phyloP scores from a whole-genome alignment of 2,797 vertebrate genomes.

The Mus spretus region DNA sequence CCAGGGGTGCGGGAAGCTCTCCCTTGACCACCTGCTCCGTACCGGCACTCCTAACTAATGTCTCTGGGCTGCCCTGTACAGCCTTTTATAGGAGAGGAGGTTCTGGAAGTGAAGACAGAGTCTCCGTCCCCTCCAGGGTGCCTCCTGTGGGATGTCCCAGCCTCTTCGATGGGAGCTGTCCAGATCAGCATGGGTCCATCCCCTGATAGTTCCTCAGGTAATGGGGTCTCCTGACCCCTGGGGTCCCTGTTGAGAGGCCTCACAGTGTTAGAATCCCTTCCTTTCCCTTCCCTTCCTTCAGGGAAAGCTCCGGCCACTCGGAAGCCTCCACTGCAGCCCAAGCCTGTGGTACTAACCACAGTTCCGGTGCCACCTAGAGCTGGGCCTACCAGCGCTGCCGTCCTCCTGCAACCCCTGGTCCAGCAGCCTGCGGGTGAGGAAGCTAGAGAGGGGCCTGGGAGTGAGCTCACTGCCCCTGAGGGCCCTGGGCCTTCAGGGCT shows the following conservation, averaged over 20 bases:
- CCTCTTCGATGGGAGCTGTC: constrained; percentile 89
- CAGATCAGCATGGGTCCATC: constrained; percentile 89
- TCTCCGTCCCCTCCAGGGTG: constrained; percentile 92
- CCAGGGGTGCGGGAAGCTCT: not conserved
- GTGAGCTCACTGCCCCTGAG: not conserved
- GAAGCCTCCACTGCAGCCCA: constrained; percentile 93
- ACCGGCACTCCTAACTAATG: not conserved
- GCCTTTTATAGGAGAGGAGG: constrained; percentile 83
- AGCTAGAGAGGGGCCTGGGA: not conserved
- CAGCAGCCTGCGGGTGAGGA: constrained; percentile 78
- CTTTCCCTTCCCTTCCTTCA: not conserved
- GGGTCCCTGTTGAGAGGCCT: not conserved
- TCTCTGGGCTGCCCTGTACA: constrained; percentile 37
- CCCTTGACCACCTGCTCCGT: not conserved
- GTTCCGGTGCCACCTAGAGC: constrained; percentile 84
- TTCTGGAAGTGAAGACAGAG: constrained; percentile 91
- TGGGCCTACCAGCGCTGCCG: constrained; percentile 86
- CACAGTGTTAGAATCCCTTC: not conserved
- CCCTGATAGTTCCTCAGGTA: constrained; percentile 78
- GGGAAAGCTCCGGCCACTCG: constrained; percentile 89
- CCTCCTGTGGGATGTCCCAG: constrained; percentile 91
- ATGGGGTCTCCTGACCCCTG: not conserved
- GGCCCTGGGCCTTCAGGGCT: not conserved
- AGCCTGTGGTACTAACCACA: constrained; percentile 90
- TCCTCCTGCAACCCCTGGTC: constrained; percentile 91